phyloP scores from a whole-genome alignment of 2,113 vertebrate species.

The Scopus umbretta region DNA sequence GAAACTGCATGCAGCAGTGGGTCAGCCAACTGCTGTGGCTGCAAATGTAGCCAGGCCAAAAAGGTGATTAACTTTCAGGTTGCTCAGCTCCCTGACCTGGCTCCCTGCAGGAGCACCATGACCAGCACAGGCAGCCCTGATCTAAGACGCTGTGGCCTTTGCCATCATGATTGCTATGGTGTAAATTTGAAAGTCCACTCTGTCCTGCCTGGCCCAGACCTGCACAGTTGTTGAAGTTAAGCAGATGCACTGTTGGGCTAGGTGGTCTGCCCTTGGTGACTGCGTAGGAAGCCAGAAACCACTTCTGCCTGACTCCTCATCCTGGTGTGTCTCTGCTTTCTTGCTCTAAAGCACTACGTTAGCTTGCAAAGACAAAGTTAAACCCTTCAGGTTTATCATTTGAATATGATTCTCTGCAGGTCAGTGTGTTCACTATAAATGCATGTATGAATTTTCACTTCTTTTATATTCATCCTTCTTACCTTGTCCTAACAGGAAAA shows the following conservation, averaged over 20 bases:
- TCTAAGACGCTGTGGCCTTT: neutral
- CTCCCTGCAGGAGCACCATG: neutral
- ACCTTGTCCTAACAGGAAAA: neutral
- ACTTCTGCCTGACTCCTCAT: neutral
- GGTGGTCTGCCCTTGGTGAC: neutral
- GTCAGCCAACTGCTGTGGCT: neutral
- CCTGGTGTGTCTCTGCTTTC: neutral
- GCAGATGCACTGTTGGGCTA: neutral
- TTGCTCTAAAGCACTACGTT: fast-evolving
- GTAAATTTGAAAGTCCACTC: neutral
- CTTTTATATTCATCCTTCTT: neutral
- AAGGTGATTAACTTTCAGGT: neutral
- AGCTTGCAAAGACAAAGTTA: neutral
- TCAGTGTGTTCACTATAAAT: neutral
- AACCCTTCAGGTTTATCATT: neutral
- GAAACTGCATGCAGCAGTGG: neutral
- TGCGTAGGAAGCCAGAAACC: neutral
- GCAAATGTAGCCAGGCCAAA: neutral
- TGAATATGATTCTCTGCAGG: neutral
- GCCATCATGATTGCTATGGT: neutral
- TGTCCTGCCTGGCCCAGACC: neutral
- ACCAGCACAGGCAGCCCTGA: neutral
- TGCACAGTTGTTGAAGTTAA: neutral
- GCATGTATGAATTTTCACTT: neutral
- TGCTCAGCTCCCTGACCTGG: neutral